Base-by-base conservation (phyloP, 1,140 invertebrate species). In the Tenebrio molitor region DNA sequence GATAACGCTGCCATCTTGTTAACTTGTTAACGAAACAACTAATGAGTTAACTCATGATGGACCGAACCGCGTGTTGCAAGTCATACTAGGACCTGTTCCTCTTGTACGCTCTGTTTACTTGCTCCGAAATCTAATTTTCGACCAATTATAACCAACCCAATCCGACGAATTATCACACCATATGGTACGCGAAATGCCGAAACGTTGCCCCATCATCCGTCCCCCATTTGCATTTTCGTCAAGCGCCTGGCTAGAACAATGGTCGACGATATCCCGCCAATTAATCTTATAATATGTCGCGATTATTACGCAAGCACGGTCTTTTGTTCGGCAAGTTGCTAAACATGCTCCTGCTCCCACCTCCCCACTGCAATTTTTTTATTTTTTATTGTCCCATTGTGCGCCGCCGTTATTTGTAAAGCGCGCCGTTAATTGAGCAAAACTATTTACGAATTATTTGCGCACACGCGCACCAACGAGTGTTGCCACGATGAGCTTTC, bases 1-100 rank as follows among this genome's bases (percentile, higher is more conserved):
- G 79, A 80, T 81, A 80, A 81, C 77, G 72, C 77, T 75, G 78
- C 80, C 80, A 81, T 81, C 80, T 81, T 81, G 80, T 81, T 80
- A 81, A 81, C 80, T 81, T 81, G 79, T 81, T 81, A 81, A 80
- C 80, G 74, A 80, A 81, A 81, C 78, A 79, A 79, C 80, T 81
- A 81, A 81, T 81, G 80, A 81, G 78, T 81, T 80, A 74, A 75
- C 74, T 75, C 73, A 78, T 80, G 78, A 81, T 79, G 77, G 77
- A 77, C 71, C 72, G 70, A 73, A 71, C 44, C 74, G 67, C 72
- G 71, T 78, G 78, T 76, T 79, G 78, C 80, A 80, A 80, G 80
- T 81, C 80, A 79, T 81, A 80, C 71, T 75, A 66, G 63, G 70
- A 76, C 78, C 76, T 75, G 78, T 78, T 78, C 64, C n/a, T 69